phyloP scores from a whole-genome alignment of 2,113 vertebrate genomes.

The Orthochromis indermauri region DNA sequence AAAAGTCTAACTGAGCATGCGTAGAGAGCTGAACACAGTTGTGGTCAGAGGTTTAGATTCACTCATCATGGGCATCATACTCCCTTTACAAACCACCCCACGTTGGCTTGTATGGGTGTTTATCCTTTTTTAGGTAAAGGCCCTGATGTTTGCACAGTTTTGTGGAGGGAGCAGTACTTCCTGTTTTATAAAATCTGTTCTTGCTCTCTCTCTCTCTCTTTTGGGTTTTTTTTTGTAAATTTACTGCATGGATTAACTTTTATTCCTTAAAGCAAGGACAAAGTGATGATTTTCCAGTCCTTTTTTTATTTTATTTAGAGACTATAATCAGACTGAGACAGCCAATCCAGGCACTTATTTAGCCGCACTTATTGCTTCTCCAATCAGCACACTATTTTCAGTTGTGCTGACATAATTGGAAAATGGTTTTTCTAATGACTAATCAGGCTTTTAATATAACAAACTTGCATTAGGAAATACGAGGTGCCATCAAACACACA shows the following conservation, averaged over 20 bases:
- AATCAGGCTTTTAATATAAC: not conserved
- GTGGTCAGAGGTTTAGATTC: not conserved
- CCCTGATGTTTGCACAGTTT: not conserved
- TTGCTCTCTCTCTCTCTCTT: fast-evolving
- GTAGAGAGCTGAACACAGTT: not conserved
- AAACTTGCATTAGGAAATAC: not conserved
- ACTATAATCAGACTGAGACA: not conserved
- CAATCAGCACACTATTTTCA: not conserved
- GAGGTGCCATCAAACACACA: not conserved
- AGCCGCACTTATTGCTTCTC: not conserved
- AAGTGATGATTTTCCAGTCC: not conserved
- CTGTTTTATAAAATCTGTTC: not conserved
- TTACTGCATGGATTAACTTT: not conserved
- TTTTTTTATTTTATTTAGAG: not conserved
- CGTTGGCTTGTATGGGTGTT: not conserved
- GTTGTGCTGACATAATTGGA: not conserved
- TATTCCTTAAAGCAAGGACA: not conserved
- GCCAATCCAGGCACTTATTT: not conserved
- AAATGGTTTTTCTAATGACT: not conserved
- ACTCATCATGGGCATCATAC: not conserved
- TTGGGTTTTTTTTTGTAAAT: fast-evolving
- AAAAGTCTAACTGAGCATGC: not conserved
- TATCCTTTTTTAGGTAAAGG: not conserved
- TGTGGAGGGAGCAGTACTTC: not conserved
- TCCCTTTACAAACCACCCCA: fast-evolving